Evolutionary conservation across 2,888 invertebrate species (phyloP).

Genomic region (Protophormia terraenovae): DNA sequence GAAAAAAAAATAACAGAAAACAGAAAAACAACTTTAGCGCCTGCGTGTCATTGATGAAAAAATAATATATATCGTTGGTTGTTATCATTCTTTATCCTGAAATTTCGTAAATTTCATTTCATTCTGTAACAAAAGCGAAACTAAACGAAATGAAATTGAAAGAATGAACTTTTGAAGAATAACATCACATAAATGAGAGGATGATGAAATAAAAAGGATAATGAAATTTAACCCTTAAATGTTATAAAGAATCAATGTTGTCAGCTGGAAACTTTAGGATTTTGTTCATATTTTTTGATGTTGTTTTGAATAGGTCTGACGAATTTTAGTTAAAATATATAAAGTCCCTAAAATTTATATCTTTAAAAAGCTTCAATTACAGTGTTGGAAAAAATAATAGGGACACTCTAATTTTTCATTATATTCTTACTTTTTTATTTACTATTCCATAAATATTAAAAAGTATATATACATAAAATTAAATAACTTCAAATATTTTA

Average conservation of each 20-base stretch:
- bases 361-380: no score
- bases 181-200: conserved; percentile 31
- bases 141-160: conserved; percentile 11
- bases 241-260: neutral
- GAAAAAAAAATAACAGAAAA: conserved; percentile 38
- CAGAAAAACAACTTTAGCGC: conserved; percentile 37
- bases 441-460: no score
- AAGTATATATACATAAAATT: no score
- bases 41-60: neutral
- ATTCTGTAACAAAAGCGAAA: conserved; percentile 15
- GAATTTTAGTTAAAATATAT: no score
- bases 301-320: no score
- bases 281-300: no score
- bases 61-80: neutral
- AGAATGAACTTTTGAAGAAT: conserved; percentile 32
- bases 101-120: conserved; percentile 33
- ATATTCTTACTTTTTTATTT: no score
- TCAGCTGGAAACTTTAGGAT: neutral
- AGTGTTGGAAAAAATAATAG: no score
- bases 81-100: conserved; percentile 12
- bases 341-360: no score
- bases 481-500: no score
- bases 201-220: conserved; percentile 8
- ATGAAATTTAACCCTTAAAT: conserved; percentile 25
- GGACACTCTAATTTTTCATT: no score